Conservation (phyloP, 2,888 invertebrate genomes). For the Cerceris ruficornis region DNA sequence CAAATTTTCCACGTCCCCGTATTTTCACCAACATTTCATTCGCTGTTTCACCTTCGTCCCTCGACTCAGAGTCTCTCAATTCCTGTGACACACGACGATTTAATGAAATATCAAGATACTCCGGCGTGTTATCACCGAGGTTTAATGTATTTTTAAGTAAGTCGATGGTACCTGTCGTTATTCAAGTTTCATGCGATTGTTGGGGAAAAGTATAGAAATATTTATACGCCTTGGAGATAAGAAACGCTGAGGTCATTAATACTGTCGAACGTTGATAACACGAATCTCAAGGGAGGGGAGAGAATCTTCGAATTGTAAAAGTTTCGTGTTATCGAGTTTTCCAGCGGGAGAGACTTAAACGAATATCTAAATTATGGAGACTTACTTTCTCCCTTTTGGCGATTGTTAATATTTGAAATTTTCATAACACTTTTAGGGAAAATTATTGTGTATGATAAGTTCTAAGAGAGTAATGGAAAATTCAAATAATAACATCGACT, state of each 20-base stretch:
- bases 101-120: neutral
- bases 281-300: neutral
- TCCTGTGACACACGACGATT: neutral
- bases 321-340: too few species aligned
- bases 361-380: too few species aligned
- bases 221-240: too few species aligned
- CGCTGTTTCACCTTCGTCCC: slow-evolving; percentile 31
- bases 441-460: too few species aligned
- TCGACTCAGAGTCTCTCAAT: slow-evolving; percentile 18
- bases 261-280: slow-evolving; percentile 4
- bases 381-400: too few species aligned
- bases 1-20: slow-evolving; percentile 35
- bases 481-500: too few species aligned
- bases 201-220: neutral
- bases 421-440: too few species aligned
- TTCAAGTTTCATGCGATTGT: neutral
- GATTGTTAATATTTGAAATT: too few species aligned
- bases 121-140: neutral
- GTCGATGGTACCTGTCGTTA: neutral
- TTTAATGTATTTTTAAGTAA: neutral
- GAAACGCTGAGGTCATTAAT: slow-evolving; percentile 3
- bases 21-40: slow-evolving; percentile 31
- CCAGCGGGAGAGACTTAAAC: too few species aligned
- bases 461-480: too few species aligned
- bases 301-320: neutral